Conservation (phyloP, 2,888 invertebrate species). For the Idaea straminata region DNA sequence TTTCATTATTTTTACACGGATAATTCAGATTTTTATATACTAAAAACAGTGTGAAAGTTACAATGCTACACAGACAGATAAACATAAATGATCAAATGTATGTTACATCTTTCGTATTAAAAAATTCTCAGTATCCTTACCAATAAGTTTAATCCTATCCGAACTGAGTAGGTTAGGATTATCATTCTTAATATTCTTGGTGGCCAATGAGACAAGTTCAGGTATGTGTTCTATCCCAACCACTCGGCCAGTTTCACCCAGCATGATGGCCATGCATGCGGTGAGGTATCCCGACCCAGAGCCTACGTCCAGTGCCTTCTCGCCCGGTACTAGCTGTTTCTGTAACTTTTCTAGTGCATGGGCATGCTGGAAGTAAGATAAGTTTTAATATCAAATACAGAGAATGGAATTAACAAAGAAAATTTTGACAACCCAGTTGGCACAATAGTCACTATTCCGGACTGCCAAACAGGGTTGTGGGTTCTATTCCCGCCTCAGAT, state of each 20-base stretch:
- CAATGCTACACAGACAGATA: background rate
- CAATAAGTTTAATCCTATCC: slow-evolving; percentile 85
- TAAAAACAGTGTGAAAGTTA: background rate
- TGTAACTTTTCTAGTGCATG: slow-evolving; percentile 92
- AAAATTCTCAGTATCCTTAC: slow-evolving; percentile 59
- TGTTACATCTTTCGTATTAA: background rate
- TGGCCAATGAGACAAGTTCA: slow-evolving; percentile 87
- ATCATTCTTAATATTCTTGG: slow-evolving; percentile 87
- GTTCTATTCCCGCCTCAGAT: too few species aligned
- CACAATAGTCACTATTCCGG: too few species aligned
- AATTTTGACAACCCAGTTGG: too few species aligned
- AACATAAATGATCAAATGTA: background rate
- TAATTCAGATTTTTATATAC: background rate
- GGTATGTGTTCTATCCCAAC: slow-evolving; percentile 96
- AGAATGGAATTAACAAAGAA: too few species aligned
- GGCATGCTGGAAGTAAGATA: slow-evolving; percentile 84
- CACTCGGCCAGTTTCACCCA: slow-evolving; percentile 84
- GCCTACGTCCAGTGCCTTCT: slow-evolving; percentile 93
- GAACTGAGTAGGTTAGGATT: slow-evolving; percentile 84
- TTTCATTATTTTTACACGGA: too few species aligned
- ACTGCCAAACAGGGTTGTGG: too few species aligned
- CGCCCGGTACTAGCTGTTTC: slow-evolving; percentile 87
- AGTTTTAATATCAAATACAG: background rate
- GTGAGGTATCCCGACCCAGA: slow-evolving; percentile 97
- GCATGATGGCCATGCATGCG: slow-evolving; percentile 93